Evolutionary conservation across 2,113 vertebrate genomes (phyloP).

Genomic region (Macquaria ambigua): DNA sequence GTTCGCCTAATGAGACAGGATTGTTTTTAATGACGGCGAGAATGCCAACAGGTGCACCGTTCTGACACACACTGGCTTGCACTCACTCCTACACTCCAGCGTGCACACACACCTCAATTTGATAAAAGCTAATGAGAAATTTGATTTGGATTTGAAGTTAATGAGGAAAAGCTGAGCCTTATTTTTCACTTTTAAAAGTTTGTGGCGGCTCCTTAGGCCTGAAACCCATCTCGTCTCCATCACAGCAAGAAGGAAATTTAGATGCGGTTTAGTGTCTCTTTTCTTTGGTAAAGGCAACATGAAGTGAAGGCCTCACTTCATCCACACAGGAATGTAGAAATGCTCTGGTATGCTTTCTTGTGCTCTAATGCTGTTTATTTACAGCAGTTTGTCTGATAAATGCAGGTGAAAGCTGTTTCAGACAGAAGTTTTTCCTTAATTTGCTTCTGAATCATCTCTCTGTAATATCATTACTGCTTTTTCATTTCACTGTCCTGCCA

Average conservation of each 20-base stretch:
- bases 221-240: not conserved
- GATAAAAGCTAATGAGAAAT: slow-evolving; percentile 77
- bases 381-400: slow-evolving; percentile 2
- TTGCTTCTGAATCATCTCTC: too few relatives aligned
- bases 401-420: not conserved
- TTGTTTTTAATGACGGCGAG: slow-evolving; percentile 81
- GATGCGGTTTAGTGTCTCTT: not conserved
- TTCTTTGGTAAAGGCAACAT: not conserved
- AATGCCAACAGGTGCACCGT: slow-evolving; percentile 82
- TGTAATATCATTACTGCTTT: not conserved
- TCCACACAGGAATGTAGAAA: not conserved
- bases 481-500: not conserved
- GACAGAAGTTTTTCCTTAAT: too few relatives aligned
- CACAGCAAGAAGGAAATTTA: not conserved
- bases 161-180: slow-evolving; percentile 66
- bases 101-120: slow-evolving; percentile 60
- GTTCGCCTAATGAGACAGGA: slow-evolving; percentile 80
- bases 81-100: slow-evolving; percentile 29
- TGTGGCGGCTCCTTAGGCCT: not conserved
- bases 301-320: not conserved
- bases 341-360: not conserved
- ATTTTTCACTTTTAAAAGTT: slow-evolving; percentile 65
- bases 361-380: not conserved
- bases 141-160: slow-evolving; percentile 73
- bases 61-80: slow-evolving; percentile 52